phyloP scores from a whole-genome alignment of 1,140 invertebrate genomes.

The Trichonephila inaurata region DNA sequence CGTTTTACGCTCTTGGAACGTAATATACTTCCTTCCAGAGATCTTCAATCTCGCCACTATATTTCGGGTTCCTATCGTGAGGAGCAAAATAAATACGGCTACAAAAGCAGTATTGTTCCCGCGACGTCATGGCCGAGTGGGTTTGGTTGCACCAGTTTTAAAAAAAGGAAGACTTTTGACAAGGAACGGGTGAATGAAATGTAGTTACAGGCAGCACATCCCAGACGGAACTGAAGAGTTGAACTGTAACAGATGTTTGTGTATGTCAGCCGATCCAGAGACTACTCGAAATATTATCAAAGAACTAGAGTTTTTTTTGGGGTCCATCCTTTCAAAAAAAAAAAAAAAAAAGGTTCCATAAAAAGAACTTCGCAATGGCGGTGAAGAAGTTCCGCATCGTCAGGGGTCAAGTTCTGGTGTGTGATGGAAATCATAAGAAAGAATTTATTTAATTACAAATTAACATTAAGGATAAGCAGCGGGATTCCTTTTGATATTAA shows the following conservation, averaged over 20 bases:
- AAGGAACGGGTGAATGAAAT: constrained; percentile 43
- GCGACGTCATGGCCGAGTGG: constrained; percentile 30
- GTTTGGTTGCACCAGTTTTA: not conserved
- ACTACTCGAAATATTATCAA: not conserved
- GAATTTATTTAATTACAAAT: no score
- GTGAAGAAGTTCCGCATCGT: no score
- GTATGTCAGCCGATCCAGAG: not conserved
- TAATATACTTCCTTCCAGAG: constrained; percentile 8
- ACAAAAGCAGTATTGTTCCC: constrained; percentile 34
- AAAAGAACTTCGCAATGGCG: not conserved
- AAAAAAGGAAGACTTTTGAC: not conserved
- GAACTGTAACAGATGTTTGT: constrained; percentile 50
- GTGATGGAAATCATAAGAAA: no score
- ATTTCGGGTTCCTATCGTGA: not conserved
- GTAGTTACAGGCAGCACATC: not conserved
- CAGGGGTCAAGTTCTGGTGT: no score
- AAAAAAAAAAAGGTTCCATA: not conserved
- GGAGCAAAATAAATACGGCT: constrained; percentile 25
- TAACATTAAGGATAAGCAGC: no score
- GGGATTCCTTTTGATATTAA: no score
- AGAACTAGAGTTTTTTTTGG: not conserved
- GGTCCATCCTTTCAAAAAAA: not conserved
- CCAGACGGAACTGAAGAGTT: constrained; percentile 50
- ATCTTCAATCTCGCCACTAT: constrained; percentile 27
- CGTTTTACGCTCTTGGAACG: not conserved